Conservation (phyloP, 2,888 invertebrate species). For the Polia nebulosa region DNA sequence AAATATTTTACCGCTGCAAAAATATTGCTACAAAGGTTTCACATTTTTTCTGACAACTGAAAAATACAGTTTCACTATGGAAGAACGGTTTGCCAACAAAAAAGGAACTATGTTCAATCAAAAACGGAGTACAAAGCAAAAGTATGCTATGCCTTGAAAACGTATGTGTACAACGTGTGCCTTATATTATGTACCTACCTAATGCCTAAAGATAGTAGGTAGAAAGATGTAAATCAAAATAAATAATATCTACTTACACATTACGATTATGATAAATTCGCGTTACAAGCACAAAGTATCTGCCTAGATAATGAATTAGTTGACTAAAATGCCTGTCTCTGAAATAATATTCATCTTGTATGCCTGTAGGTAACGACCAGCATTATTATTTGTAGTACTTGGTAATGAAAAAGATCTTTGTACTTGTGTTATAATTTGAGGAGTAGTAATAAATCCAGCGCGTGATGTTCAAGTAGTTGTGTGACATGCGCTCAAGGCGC, state of each 20-base stretch:
- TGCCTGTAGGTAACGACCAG: neutral
- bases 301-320: neutral
- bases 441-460: constrained; percentile 26
- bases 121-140: constrained; percentile 12
- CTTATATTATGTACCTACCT: neutral
- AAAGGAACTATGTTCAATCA: constrained; percentile 22
- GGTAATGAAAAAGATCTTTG: neutral
- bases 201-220: too few relatives aligned
- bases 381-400: neutral
- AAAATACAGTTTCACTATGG: constrained; percentile 19
- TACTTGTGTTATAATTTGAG: constrained; percentile 1
- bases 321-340: neutral
- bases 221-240: neutral
- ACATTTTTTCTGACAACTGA: constrained; percentile 1
- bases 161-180: neutral
- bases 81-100: constrained; percentile 10
- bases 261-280: neutral
- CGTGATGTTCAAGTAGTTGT: constrained; percentile 28
- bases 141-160: constrained; percentile 10
- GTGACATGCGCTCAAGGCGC: constrained; percentile 26
- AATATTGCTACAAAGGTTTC: constrained; percentile 22
- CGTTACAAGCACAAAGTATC: neutral
- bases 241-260: neutral
- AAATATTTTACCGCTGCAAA: neutral
- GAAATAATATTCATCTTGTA: constrained; percentile 3